Evolutionary conservation across 2,113 vertebrate species (phyloP), one percentile per base, ranked within the genome.

Genomic region (Jacana jacana): DNA sequence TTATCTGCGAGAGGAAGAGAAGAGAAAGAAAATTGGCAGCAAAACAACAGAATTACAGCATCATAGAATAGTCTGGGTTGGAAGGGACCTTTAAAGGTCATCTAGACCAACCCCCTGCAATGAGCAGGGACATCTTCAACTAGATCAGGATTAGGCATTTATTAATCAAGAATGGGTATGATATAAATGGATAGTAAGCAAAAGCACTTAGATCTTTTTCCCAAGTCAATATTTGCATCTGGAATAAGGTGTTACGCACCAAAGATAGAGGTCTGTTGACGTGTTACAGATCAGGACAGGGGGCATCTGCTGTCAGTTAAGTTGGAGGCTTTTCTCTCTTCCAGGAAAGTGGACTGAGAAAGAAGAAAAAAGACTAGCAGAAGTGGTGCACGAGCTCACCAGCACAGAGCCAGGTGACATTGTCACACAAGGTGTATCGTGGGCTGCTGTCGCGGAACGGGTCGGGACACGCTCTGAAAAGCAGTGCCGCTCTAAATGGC

Each of bases 261-360:
- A 18, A 83, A 75, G 55, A 17, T 58, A 25, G 70, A 42, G 16
- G 16, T 61, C 48, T 88, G 27, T 54, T 60, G 33, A n/a, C 2
- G 0, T 15, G 40, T 55, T 84, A 24, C 0, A 0, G 60, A 25
- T 55, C 63, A 81, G 68, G 89, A 39, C 39, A 25, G 66, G 15
- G 11, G 23, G 17, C 20, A 8, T 72, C 10, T 82, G 40, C 63
- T 86, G 40, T 81, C 88, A 8, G 18, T 70, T 81, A 79, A 93
- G 16, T 52, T 69, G 76, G 17, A 78, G 81, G 23, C 15, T 73
- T 93, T 51, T 86, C 27, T 66, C 20, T 97, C 68, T 97, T 91
- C 79, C 86, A 99, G 99, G 99, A 23, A 99, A 99, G 87, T 99
- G 99, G 99, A 99, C 98, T 4, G 99, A 99, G 97, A 99, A 99